These are phyloP conservation scores for Ceryle rudis DNA, from an alignment of 2,797 vertebrate genomes.

Conservation along the genomic window DNA sequence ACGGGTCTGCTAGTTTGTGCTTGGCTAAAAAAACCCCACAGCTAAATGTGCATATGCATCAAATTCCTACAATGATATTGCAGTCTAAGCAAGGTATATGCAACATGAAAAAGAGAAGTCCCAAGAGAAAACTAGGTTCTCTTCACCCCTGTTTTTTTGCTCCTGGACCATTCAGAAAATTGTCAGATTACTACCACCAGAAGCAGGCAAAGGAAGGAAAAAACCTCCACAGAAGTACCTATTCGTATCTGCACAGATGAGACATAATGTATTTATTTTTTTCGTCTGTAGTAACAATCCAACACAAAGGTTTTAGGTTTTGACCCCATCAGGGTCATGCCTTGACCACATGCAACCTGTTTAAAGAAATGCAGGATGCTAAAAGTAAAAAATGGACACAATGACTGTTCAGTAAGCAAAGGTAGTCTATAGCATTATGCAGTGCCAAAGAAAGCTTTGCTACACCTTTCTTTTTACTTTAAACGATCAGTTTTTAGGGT, in stretches of 20 bases:
- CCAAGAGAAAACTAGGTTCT: neutral
- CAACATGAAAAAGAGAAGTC: neutral
- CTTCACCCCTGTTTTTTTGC: neutral
- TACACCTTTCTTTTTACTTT: constrained; percentile 49
- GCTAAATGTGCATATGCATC: neutral
- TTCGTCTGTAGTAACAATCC: neutral
- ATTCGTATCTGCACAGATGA: neutral
- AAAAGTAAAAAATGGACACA: constrained; percentile 65
- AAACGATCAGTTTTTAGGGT: constrained; percentile 8
- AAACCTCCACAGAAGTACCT: neutral
- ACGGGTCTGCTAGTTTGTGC: neutral
- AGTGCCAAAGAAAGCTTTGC: constrained; percentile 33
- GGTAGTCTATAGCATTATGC: neutral
- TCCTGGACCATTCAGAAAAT: neutral
- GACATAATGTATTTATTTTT: neutral
- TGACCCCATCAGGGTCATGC: neutral
- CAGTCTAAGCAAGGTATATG: neutral
- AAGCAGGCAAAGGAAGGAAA: neutral
- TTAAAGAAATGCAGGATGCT: constrained; percentile 41
- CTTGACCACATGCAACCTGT: constrained; percentile 46
- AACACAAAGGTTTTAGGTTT: neutral
- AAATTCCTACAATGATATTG: neutral
- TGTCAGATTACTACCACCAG: neutral
- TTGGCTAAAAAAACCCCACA: neutral
- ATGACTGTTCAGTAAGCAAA: constrained; percentile 38